Percentiles rank a stretch among this genome's conserved stretches.
These are phyloP conservation scores for Apocheima hispidaria DNA, from an alignment of 2,888 invertebrate species.

Conservation along the genomic window DNA sequence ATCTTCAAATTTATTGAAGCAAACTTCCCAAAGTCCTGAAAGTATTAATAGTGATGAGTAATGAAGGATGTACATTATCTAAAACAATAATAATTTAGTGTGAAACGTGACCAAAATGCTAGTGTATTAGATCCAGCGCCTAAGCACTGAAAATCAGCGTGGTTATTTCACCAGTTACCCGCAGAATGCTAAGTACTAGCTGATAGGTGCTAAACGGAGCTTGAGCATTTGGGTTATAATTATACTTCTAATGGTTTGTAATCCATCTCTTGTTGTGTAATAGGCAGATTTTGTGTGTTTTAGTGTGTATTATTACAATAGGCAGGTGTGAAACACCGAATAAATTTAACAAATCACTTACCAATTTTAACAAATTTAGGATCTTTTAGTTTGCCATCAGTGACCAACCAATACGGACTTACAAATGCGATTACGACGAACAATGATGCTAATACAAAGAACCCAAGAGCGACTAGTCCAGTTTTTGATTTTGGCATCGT, in stretches of 20 bases:
- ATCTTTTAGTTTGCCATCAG: conserved; percentile 90
- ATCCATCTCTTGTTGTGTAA: too few relatives aligned
- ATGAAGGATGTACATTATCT: background rate
- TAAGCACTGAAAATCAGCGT: too few relatives aligned
- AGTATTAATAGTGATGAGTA: conserved; percentile 19
- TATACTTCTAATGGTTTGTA: too few relatives aligned
- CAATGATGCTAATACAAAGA: conserved; percentile 88
- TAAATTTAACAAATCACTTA: conserved; percentile 70
- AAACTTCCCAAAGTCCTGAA: conserved; percentile 97
- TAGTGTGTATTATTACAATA: too few relatives aligned
- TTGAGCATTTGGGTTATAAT: too few relatives aligned
- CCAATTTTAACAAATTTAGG: conserved; percentile 94
- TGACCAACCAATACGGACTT: conserved; percentile 95
- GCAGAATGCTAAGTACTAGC: too few relatives aligned
- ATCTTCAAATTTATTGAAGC: conserved; percentile 95
- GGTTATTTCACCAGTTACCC: too few relatives aligned
- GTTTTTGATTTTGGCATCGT: conserved; percentile 88
- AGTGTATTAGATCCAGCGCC: too few relatives aligned
- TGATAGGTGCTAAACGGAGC: too few relatives aligned
- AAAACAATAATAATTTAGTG: background rate
- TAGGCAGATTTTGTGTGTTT: too few relatives aligned
- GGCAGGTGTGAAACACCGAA: background rate
- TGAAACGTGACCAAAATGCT: too few relatives aligned
- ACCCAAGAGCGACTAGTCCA: conserved; percentile 88
- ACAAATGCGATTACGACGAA: conserved; percentile 93